These are phyloP conservation scores for Daubentonia madagascariensis DNA, from an alignment of 2,113 vertebrate genomes.

Conservation along the genomic window DNA sequence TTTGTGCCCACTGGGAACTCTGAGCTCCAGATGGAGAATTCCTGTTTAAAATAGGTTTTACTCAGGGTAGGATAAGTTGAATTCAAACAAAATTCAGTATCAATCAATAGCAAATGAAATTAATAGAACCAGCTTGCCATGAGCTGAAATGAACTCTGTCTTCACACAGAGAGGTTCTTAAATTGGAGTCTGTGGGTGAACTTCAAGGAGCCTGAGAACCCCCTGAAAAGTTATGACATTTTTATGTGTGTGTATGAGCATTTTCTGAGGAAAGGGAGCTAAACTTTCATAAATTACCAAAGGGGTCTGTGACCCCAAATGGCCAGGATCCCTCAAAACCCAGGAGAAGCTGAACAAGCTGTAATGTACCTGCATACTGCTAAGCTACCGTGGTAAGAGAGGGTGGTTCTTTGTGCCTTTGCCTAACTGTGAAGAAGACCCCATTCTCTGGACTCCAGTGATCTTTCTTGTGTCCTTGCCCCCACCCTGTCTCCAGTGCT, in stretches of 20 bases:
- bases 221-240: not conserved
- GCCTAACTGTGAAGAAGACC: not conserved
- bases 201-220: not conserved
- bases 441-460: not conserved
- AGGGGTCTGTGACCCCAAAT: not conserved
- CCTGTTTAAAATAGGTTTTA: not conserved
- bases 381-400: accelerated
- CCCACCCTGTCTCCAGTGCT: not conserved
- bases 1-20: not conserved
- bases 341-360: not conserved
- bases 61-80: not conserved
- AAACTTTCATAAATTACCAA: not conserved
- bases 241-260: not conserved
- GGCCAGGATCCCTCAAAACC: not conserved
- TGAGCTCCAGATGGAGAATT: not conserved
- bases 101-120: not conserved
- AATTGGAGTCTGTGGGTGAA: not conserved
- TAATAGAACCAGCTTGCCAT: not conserved
- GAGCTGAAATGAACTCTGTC: not conserved
- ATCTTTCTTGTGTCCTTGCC: not conserved
- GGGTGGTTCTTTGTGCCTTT: not conserved
- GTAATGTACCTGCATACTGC: accelerated
- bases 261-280: not conserved
- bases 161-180: not conserved
- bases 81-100: not conserved